phyloP scores from a whole-genome alignment of 2,888 invertebrate genomes.

The Coenonympha arcania region DNA sequence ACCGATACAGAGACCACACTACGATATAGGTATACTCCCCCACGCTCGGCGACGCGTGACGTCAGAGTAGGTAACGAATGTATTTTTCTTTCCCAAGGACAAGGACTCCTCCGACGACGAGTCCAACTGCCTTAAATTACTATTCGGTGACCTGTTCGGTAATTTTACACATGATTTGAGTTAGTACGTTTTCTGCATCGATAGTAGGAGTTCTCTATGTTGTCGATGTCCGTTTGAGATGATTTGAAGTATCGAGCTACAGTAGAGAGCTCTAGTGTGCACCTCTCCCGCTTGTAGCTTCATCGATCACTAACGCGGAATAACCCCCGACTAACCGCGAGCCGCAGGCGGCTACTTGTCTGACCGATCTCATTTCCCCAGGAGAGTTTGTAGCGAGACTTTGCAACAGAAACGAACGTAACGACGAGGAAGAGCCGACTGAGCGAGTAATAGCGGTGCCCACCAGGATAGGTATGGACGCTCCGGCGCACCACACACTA shows the following conservation, averaged over 20 bases:
- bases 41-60: conserved; percentile 16
- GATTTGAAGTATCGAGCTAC: conserved; percentile 42
- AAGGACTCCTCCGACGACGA: conserved; percentile 69
- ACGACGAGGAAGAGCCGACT: conserved; percentile 26
- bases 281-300: conserved; percentile 38
- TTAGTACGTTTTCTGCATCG: conserved; percentile 40
- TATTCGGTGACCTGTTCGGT: conserved; percentile 80
- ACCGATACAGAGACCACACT: conserved; percentile 37
- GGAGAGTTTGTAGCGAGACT: conserved; percentile 57
- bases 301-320: conserved; percentile 26
- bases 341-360: conserved; percentile 21
- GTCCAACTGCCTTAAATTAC: conserved; percentile 81
- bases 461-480: conserved; percentile 40
- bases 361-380: conserved; percentile 50
- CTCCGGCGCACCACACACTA: conserved; percentile 30
- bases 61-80: conserved; percentile 39
- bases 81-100: conserved; percentile 63
- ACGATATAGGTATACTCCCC: conserved; percentile 18
- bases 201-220: conserved; percentile 56
- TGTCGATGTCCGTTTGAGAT: conserved; percentile 57
- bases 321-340: conserved; percentile 4
- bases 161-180: conserved; percentile 47
- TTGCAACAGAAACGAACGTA: conserved; percentile 41
- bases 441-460: conserved; percentile 35
- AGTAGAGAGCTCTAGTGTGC: conserved; percentile 41